A percentile compares a stretch with the other conserved stretches of the same genome.
Conservation (phyloP, 2,888 invertebrate genomes). For the Euspilapteryx auroguttella region DNA sequence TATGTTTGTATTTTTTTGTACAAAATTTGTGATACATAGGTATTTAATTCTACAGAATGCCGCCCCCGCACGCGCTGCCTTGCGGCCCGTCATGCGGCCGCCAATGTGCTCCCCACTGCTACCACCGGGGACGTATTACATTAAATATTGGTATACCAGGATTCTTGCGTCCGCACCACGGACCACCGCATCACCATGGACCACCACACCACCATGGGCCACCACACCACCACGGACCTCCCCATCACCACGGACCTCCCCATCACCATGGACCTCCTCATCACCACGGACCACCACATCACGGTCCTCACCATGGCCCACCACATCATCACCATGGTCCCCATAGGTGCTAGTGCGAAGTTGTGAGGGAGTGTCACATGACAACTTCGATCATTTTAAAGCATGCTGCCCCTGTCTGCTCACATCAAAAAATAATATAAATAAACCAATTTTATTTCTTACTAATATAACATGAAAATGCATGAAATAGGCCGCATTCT, state of each 20-base stretch:
- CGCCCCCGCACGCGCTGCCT: conserved; percentile 26
- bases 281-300: conserved; percentile 11
- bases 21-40: too few relatives aligned
- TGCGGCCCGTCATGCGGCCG: conserved; percentile 33
- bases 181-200: conserved; percentile 5
- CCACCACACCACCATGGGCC: conserved; percentile 8
- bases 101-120: conserved; percentile 27
- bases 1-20: too few relatives aligned
- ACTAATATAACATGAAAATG: too few relatives aligned
- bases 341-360: too few relatives aligned
- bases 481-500: too few relatives aligned
- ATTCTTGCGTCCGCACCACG: too few relatives aligned
- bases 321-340: too few relatives aligned
- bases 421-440: too few relatives aligned
- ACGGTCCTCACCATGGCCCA: conserved; percentile 9
- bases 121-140: conserved; percentile 12
- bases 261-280: conserved; percentile 8
- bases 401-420: too few relatives aligned
- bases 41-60: conserved; percentile 28
- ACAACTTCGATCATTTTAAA: too few relatives aligned
- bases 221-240: conserved; percentile 11
- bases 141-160: conserved; percentile 1
- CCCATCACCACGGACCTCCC: conserved; percentile 4
- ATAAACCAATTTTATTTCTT: too few relatives aligned
- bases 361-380: too few relatives aligned